phyloP scores from a whole-genome alignment of 2,888 invertebrate species.

The Nymphalis polychloros region DNA sequence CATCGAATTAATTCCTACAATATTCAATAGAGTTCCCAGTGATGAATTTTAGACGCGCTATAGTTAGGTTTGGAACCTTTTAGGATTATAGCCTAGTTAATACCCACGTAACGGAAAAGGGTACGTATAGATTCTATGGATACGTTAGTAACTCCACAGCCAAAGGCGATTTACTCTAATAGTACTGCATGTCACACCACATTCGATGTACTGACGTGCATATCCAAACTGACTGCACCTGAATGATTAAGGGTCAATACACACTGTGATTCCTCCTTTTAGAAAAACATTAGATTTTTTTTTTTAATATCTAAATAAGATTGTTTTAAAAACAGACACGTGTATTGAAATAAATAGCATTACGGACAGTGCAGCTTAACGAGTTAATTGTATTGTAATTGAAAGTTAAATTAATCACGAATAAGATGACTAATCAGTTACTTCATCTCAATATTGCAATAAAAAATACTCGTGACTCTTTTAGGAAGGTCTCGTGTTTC shows the following conservation, averaged over 20 bases:
- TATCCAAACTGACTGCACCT: conserved; percentile 15
- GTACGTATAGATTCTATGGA: conserved; percentile 9
- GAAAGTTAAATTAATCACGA: too few species aligned
- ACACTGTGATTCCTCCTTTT: background rate
- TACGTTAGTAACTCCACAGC: conserved; percentile 13
- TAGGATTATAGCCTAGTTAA: conserved; percentile 27
- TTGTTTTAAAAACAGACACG: too few species aligned
- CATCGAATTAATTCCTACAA: background rate
- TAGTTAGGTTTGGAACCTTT: conserved; percentile 22
- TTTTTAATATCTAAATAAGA: too few species aligned
- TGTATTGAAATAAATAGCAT: too few species aligned
- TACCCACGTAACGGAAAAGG: conserved; percentile 18
- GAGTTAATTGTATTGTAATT: too few species aligned
- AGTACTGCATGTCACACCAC: conserved; percentile 14
- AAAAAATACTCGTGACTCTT: too few species aligned
- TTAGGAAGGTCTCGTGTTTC: too few species aligned
- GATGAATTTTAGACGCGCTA: conserved; percentile 16
- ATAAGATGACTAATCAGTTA: too few species aligned
- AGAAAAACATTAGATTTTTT: background rate
- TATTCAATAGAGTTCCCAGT: conserved; percentile 2
- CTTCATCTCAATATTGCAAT: too few species aligned
- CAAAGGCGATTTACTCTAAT: conserved; percentile 24
- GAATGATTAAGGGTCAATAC: background rate
- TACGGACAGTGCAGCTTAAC: too few species aligned
- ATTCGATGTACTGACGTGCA: conserved; percentile 9